Evolutionary conservation across 2,113 vertebrate species (phyloP).

Genomic region (Tenrec ecaudatus): DNA sequence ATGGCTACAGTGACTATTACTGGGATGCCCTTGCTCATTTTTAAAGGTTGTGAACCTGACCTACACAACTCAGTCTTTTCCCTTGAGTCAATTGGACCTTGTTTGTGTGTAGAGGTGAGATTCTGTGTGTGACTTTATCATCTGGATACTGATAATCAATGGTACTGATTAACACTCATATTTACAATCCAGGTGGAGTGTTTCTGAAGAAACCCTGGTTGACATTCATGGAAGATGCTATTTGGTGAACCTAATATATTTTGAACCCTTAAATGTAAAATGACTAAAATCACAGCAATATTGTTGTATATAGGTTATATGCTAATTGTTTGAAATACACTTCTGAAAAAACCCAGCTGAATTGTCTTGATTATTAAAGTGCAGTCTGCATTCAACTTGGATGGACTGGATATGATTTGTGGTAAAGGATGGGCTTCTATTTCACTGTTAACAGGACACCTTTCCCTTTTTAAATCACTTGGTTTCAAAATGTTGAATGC

Average conservation of each 20-base stretch:
- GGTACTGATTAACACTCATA: neutral
- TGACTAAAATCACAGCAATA: slow-evolving; percentile 60
- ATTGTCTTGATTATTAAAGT: slow-evolving; percentile 67
- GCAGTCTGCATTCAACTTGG: slow-evolving; percentile 37
- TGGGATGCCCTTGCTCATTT: slow-evolving; percentile 7
- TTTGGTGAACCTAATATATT: slow-evolving; percentile 57
- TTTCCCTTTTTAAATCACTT: neutral
- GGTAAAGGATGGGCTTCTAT: neutral
- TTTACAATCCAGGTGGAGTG: slow-evolving; percentile 17
- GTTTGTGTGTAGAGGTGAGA: neutral
- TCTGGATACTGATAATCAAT: slow-evolving; percentile 57
- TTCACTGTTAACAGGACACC: slow-evolving; percentile 20
- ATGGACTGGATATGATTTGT: slow-evolving; percentile 57
- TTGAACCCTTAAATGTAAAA: slow-evolving; percentile 62
- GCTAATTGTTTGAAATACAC: slow-evolving; percentile 53
- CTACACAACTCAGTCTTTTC: slow-evolving; percentile 32
- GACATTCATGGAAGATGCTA: slow-evolving; percentile 48
- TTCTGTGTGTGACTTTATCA: neutral
- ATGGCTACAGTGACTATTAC: neutral
- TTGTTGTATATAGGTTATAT: slow-evolving; percentile 50
- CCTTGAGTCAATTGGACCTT: neutral
- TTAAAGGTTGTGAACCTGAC: slow-evolving; percentile 56
- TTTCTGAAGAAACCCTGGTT: slow-evolving; percentile 53
- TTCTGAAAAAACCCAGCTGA: slow-evolving; percentile 5
- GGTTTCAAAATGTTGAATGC: slow-evolving; percentile 29